Base-by-base conservation (phyloP, 1,140 invertebrate species). In the Temnothorax curvispinosus region DNA sequence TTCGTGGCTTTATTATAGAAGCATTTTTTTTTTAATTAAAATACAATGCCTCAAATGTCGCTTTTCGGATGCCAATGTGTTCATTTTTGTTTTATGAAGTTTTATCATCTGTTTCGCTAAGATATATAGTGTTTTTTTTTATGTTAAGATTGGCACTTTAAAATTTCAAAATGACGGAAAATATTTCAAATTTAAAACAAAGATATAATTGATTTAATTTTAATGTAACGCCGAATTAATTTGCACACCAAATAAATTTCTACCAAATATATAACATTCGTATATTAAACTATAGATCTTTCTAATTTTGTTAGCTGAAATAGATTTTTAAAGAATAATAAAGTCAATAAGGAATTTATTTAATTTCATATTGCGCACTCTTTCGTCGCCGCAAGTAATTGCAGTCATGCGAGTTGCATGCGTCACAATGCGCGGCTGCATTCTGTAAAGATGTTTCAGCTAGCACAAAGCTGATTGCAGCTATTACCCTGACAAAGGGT, bases 401-500 rank as follows among this genome's bases (percentile, higher is more conserved):
- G 47, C 47, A 54, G 54, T 86, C 78, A 75, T 54, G 67, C n/a
- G 87, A 74, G 58, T 77, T 75, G 74, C 65, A 27, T 69, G 62
- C 21, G 62, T 38, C 21, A 64, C 64, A 44, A 65, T 77, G 47
- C 74, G 4, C 72, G 47, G n/a, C 52, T 54, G 18, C 27, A 44
- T 74, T 80, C 76, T 32, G 21, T 54, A 60, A 89, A 89, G 88
- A 89, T 62, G 67, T 85, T 74, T 65, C 65, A 81, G 50, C 65
- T 52, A 47, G 35, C 35, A 78, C 89, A 89, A 85, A 89, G 88
- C 89, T 89, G 78, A 90, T 90, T 90, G 78, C 78, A 64, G 65
- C 88, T 89, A 89, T 90, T 90, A 90, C 86, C 89, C 67, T 81
- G 72, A 72, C 77, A 89, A 84, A 84, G 85, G 80, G 80, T 84